Conservation (phyloP, 2,888 invertebrate species). For the Agapetus fuscipes region DNA sequence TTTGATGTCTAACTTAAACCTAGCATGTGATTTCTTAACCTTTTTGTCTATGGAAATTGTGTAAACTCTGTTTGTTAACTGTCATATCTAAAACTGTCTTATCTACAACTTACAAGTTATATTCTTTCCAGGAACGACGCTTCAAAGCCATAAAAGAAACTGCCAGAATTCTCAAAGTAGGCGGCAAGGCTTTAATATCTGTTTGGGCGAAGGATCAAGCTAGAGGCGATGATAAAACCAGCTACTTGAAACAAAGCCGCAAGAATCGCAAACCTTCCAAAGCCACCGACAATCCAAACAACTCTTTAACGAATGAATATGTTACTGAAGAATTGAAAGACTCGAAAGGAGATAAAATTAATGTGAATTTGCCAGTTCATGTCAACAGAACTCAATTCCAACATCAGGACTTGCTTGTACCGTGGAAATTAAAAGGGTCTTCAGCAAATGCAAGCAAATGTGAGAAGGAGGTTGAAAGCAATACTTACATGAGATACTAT, state of each 20-base stretch:
- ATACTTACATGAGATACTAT: conserved; percentile 75
- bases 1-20: too few relatives aligned
- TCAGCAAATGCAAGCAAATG: conserved; percentile 25
- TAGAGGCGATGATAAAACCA: conserved; percentile 52
- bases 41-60: too few relatives aligned
- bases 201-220: conserved; percentile 95
- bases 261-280: conserved; percentile 34
- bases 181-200: conserved; percentile 76
- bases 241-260: conserved; percentile 57
- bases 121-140: conserved; percentile 54
- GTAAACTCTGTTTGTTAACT: too few relatives aligned
- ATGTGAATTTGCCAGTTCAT: conserved; percentile 63
- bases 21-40: too few relatives aligned
- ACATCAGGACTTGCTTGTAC: conserved; percentile 86
- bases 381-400: conserved; percentile 84
- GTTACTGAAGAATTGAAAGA: conserved; percentile 23
- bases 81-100: too few relatives aligned
- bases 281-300: conserved; percentile 22
- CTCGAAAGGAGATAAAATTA: conserved; percentile 9
- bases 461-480: conserved; percentile 31
- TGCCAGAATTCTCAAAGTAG: conserved; percentile 56
- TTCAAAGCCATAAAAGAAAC: conserved; percentile 67
- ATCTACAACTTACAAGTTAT: too few relatives aligned
- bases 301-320: conserved; percentile 24
- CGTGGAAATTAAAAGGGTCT: conserved; percentile 72